These are phyloP conservation scores for Ceratosolen solmsi DNA, from an alignment of 1,140 invertebrate species.

Conservation along the genomic window DNA sequence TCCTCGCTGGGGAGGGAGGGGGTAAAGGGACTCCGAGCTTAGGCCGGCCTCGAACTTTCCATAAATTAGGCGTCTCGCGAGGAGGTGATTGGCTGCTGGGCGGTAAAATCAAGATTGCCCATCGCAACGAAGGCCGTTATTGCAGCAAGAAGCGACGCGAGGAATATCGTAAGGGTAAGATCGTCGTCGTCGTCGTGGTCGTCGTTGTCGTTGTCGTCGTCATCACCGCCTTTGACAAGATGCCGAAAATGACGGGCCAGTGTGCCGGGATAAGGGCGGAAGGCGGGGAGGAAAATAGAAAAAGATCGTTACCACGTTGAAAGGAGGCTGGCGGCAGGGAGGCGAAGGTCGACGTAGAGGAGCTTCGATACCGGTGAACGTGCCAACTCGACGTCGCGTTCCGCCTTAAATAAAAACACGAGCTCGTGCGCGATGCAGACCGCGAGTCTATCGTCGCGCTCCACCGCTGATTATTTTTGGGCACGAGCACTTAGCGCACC, in stretches of 20 bases:
- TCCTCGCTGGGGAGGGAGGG: too few relatives aligned
- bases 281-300: too few relatives aligned
- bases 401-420: slow-evolving; percentile 24
- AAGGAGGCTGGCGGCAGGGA: too few relatives aligned
- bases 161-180: too few relatives aligned
- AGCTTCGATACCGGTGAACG: background rate
- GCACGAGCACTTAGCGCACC: background rate
- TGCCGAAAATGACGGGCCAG: too few relatives aligned
- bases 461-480: slow-evolving; percentile 12
- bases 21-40: background rate
- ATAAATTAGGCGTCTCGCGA: background rate
- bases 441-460: slow-evolving; percentile 22
- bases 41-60: background rate
- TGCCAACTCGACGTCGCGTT: background rate
- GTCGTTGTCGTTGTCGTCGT: too few relatives aligned
- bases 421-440: background rate
- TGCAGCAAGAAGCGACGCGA: too few relatives aligned
- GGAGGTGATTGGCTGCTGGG: background rate
- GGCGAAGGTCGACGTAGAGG: background rate
- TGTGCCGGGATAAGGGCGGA: too few relatives aligned
- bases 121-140: too few relatives aligned
- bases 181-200: too few relatives aligned
- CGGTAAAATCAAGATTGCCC: slow-evolving; percentile 3
- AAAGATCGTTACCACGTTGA: too few relatives aligned
- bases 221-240: too few relatives aligned